Evolutionary conservation across 1,140 invertebrate genomes (phyloP).

Genomic region (Drosophila ananassae): DNA sequence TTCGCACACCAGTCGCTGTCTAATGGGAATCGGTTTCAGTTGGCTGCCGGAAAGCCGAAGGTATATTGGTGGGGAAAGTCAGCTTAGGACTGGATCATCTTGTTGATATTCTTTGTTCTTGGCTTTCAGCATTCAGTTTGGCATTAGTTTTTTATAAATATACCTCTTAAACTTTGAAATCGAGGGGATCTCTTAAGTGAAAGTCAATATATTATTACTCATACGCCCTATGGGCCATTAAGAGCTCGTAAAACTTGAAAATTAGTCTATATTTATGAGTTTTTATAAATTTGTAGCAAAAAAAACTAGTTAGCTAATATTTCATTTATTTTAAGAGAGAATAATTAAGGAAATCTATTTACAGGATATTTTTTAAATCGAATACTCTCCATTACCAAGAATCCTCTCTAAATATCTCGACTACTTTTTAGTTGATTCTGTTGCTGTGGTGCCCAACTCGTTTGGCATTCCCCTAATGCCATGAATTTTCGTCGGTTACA

Average conservation of each 20-base stretch:
- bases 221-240: background rate
- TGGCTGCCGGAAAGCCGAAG: conserved; percentile 3
- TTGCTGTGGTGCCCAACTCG: conserved; percentile 54
- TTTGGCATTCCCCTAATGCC: conserved; percentile 78
- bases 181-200: background rate
- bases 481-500: conserved; percentile 78
- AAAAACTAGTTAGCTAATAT: too few relatives aligned
- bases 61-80: conserved; percentile 25
- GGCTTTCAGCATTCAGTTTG: background rate
- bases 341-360: too few relatives aligned
- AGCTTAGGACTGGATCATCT: conserved; percentile 4
- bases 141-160: background rate
- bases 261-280: too few relatives aligned
- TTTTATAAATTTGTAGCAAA: too few relatives aligned
- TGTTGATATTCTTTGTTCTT: background rate
- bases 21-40: conserved; percentile 46
- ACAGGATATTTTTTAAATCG: background rate
- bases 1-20: conserved; percentile 25
- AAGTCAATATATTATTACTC: background rate
- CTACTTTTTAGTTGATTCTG: conserved; percentile 42
- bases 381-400: background rate
- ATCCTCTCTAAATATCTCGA: conserved; percentile 41
- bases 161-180: background rate
- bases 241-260: too few relatives aligned
- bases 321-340: too few relatives aligned